Base-by-base conservation (phyloP, 2,797 vertebrate genomes). In the Picus viridis region DNA sequence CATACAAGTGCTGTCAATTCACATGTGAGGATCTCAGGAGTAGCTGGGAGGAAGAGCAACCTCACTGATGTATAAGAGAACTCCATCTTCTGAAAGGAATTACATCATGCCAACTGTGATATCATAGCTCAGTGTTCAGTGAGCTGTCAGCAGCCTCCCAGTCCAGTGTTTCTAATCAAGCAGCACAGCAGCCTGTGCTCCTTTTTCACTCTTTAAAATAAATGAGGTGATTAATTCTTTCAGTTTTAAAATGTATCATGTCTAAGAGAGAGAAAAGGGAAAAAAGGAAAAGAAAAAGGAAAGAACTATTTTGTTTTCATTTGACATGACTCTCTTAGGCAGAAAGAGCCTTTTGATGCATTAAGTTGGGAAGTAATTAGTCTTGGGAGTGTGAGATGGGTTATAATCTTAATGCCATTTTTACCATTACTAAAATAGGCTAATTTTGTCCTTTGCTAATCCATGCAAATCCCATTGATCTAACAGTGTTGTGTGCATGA, bases 361-460 rank as follows among this genome's bases (percentile, higher is more conserved):
- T 53, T 74, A 41, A 93, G 20, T 89, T 89, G 53, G 68, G 45
- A 91, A 86, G 49, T 81, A 89, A 89, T 95, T 91, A 84, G 79
- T 68, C 64, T 77, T 92, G 64, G 32, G 81, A 89, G 34, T 62
- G 34, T 64, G 65, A 95, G 77, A 69, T 67, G 74, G 51, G 51
- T 89, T 81, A 88, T 92, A 92, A 94, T 88, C 80, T 82, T 86
- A 88, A 89, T 62, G 91, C 86, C 61, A 43, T 90, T 92, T 94
- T 93, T 88, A 58, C 70, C 61, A n/a, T 70, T 78, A 73, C 77
- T 83, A 70, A 91, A 95, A 92, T 70, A 58, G 76, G 15, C 63
- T 85, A 64, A 78, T 93, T 95, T 96, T 86, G 76, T 86, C 73
- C 22, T 91, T 90, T 22, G 13, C 45, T 91, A 91, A 88, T 86